Evolutionary conservation across 2,113 vertebrate species (phyloP), one percentile per base, ranked within the genome.

Genomic region (Monopterus albus): DNA sequence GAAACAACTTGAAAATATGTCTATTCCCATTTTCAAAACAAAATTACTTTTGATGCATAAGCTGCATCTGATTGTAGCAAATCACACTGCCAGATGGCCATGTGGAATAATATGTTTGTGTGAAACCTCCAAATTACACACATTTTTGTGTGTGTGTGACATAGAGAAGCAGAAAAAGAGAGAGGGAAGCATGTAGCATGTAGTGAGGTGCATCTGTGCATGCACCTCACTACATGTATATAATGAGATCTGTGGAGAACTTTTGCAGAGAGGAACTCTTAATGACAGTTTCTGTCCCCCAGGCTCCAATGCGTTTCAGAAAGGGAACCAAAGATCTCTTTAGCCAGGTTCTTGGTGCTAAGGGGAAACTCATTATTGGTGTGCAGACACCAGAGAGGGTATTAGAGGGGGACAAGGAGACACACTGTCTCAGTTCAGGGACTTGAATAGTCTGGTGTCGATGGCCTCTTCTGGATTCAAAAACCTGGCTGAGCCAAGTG

Each of bases 231-330:
- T 51, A 69, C n/a, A n/a, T n/a, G n/a, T n/a, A 36, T 68, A 40
- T 87, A 81, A 84, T 88, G 79, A 82, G 68, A 86, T 88, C 78
- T 70, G 80, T 26, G 23, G 36, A 77, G 67, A 75, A 70, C 47
- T 59, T 78, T 56, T 80, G 50, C 50, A 47, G 61, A 56, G 63
- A 76, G 46, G 66, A 67, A 47, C 21, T 66, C 75, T 80, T 81
- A 84, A 79, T 90, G 75, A 74, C 74, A 66, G 50, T 49, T 33
- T 82, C 61, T 65, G 63, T 72, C 73, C 75, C 52, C 43, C 60
- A 40, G 52, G 78, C 74, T 75, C 67, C 63, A 57, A 40, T 63
- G 50, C 33, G 47, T 80, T 77, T 85, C 75, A 63, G 57, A 59
- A 38, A 52, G 43, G 77, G 63, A 47, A 78, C 46, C 67, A 50